Percentiles rank a stretch among this genome's conserved stretches.
phyloP scores from a whole-genome alignment of 2,888 invertebrate species.

The Panopea generosa region DNA sequence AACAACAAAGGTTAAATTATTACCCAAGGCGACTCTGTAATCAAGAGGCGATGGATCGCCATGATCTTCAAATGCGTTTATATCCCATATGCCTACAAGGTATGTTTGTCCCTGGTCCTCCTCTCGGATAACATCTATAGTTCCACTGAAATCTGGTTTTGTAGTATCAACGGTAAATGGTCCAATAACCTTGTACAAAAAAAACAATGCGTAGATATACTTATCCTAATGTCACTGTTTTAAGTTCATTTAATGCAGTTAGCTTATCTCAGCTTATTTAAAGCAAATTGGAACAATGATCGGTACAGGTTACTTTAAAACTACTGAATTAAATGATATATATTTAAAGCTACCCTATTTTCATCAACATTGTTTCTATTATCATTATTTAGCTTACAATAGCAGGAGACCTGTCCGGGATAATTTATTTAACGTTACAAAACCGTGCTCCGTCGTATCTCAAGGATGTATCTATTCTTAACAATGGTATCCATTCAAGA shows the following conservation, averaged over 20 bases:
- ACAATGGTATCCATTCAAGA: too few relatives aligned
- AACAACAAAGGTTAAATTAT: too few relatives aligned
- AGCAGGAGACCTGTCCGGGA: too few relatives aligned
- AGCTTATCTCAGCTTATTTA: neutral
- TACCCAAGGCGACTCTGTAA: slow-evolving; percentile 1
- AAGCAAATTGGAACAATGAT: neutral
- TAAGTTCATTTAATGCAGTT: neutral
- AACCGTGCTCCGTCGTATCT: too few relatives aligned
- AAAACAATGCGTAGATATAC: neutral
- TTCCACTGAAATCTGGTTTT: slow-evolving; percentile 7
- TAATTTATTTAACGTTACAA: too few relatives aligned
- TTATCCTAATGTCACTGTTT: neutral
- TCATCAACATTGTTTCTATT: too few relatives aligned
- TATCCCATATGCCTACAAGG: neutral
- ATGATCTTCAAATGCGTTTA: slow-evolving; percentile 2
- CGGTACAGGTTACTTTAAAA: neutral
- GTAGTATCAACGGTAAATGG: slow-evolving; percentile 5
- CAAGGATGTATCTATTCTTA: too few relatives aligned
- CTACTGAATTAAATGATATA: too few relatives aligned
- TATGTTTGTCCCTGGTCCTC: neutral
- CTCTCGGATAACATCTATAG: neutral
- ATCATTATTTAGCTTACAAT: too few relatives aligned
- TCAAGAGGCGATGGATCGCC: slow-evolving; percentile 1
- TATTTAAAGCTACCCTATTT: too few relatives aligned
- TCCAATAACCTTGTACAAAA: neutral